Conservation (phyloP, 2,888 invertebrate genomes). For the Archaeoteleia sp. region DNA sequence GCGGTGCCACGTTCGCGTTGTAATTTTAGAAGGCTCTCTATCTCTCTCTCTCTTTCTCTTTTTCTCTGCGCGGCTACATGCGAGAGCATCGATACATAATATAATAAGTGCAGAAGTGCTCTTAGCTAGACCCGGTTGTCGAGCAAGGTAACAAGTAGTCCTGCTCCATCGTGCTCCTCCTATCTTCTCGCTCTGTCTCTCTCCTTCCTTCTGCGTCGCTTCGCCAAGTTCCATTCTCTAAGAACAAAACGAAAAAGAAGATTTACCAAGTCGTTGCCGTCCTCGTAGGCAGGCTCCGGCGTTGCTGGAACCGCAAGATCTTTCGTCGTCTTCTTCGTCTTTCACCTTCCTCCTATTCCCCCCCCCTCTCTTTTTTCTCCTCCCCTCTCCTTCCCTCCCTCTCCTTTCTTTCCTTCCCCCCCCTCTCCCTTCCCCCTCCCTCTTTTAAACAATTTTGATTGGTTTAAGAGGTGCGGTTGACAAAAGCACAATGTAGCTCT, state of each 20-base stretch:
- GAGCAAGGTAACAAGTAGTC: slow-evolving; percentile 39
- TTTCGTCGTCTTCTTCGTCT: slow-evolving; percentile 8
- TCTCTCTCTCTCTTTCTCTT: too few relatives aligned
- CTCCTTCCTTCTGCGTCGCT: slow-evolving; percentile 5
- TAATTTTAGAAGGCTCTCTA: slow-evolving; percentile 25
- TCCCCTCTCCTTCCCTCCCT: not conserved
- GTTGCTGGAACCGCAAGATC: slow-evolving; percentile 19
- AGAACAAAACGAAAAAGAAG: slow-evolving; percentile 26
- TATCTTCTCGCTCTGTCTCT: slow-evolving; percentile 11
- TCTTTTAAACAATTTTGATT: too few relatives aligned
- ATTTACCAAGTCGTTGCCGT: slow-evolving; percentile 30
- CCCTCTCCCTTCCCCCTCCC: not conserved
- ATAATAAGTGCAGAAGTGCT: slow-evolving; percentile 34
- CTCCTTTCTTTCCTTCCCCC: slow-evolving; percentile 1
- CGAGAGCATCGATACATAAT: slow-evolving; percentile 20
- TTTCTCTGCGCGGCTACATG: slow-evolving; percentile 3
- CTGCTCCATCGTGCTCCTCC: slow-evolving; percentile 10
- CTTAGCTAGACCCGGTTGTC: slow-evolving; percentile 16
- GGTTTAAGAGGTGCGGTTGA: not conserved
- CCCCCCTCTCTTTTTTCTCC: slow-evolving; percentile 16
- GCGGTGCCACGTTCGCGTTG: slow-evolving; percentile 12
- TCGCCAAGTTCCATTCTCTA: slow-evolving; percentile 21
- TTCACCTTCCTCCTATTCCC: slow-evolving; percentile 15
- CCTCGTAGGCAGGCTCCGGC: slow-evolving; percentile 14
- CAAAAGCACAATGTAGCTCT: too few relatives aligned